Percentiles rank a stretch among this genome's conserved stretches.
These are phyloP conservation scores for Pteruthius melanotis DNA, from an alignment of 2,113 vertebrate genomes.

Conservation along the genomic window DNA sequence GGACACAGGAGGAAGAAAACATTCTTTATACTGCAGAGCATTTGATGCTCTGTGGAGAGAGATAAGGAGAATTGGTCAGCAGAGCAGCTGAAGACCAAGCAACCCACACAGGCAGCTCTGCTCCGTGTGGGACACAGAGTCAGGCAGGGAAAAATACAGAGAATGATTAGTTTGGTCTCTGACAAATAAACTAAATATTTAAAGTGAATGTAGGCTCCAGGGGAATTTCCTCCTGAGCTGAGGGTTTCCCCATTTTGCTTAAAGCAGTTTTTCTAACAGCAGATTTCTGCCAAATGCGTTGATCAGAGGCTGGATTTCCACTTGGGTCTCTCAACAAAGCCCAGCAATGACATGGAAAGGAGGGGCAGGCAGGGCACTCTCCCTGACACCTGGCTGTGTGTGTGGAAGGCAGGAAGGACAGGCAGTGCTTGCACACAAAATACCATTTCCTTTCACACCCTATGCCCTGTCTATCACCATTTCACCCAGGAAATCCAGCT, in stretches of 20 bases:
- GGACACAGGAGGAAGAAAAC: neutral
- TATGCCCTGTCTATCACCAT: neutral
- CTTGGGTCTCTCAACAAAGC: neutral
- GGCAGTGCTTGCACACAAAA: neutral
- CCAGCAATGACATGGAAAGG: neutral
- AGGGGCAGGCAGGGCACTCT: neutral
- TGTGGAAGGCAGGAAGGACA: neutral
- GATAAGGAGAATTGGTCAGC: neutral
- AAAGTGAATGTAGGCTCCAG: neutral
- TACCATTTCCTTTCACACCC: neutral
- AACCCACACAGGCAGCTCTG: neutral
- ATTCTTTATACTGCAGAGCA: neutral
- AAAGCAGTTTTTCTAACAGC: neutral
- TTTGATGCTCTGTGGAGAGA: neutral
- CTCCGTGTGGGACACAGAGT: neutral
- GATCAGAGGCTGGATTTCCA: neutral
- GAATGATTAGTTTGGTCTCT: neutral
- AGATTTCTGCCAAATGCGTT: neutral
- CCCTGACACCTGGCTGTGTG: neutral
- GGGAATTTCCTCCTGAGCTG: neutral
- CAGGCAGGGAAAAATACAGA: neutral
- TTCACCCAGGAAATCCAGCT: neutral
- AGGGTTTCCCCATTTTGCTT: accelerated
- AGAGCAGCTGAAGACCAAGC: neutral
- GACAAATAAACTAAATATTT: neutral